Conservation (phyloP, 2,797 vertebrate species). For the Sebastes cheni region DNA sequence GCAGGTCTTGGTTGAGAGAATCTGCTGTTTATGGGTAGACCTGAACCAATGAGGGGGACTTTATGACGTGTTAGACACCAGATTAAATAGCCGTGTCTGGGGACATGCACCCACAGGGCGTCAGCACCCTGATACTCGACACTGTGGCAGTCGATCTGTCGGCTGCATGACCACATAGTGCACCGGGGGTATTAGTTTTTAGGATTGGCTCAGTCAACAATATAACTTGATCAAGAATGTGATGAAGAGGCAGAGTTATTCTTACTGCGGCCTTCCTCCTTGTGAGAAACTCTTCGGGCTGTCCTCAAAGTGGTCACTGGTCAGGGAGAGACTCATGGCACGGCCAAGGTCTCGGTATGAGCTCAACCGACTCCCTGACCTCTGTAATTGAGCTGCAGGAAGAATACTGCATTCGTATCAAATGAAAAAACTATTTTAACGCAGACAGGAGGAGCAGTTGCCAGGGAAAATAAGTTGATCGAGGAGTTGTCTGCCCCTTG, state of each 20-base stretch:
- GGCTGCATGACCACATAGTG: conserved; percentile 11
- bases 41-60: conserved; percentile 52
- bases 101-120: conserved; percentile 47
- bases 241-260: conserved; percentile 74
- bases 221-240: conserved; percentile 53
- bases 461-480: conserved; percentile 81
- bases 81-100: conserved; percentile 59
- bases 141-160: conserved; percentile 37
- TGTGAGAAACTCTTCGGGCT: conserved; percentile 68
- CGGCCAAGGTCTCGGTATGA: conserved; percentile 65
- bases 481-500: conserved; percentile 75
- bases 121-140: conserved; percentile 51
- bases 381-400: conserved; percentile 79
- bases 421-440: conserved; percentile 82
- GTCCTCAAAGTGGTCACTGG: conserved; percentile 73
- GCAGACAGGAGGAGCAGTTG: conserved; percentile 74
- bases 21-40: conserved; percentile 57
- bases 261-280: conserved; percentile 57
- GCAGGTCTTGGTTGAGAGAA: conserved; percentile 59
- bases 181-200: conserved; percentile 23
- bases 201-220: conserved; percentile 36
- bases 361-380: conserved; percentile 71
- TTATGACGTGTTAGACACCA: conserved; percentile 67
- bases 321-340: conserved; percentile 60
- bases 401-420: conserved; percentile 78